A percentile compares a stretch with the other conserved stretches of the same genome.
Conservation (phyloP, 1,140 invertebrate genomes). For the Palaemon carinicauda region DNA sequence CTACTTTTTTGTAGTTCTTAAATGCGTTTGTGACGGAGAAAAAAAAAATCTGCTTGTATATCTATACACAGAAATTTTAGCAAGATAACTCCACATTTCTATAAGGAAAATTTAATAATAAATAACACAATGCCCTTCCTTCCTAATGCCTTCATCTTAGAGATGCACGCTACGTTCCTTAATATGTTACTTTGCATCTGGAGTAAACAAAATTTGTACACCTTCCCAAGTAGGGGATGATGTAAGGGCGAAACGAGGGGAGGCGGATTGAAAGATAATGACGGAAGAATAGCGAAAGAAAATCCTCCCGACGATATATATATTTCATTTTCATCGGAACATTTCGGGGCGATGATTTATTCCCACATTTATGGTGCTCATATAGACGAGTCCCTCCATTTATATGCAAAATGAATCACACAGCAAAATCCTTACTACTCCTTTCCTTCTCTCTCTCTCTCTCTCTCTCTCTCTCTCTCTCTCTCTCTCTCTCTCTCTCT, state of each 20-base stretch:
- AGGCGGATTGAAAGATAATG: neutral
- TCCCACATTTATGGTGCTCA: constrained; percentile 9
- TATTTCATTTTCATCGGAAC: constrained; percentile 34
- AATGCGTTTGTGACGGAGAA: too few relatives aligned
- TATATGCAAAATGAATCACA: constrained; percentile 39
- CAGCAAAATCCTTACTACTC: neutral
- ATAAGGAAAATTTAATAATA: too few relatives aligned
- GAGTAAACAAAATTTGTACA: neutral
- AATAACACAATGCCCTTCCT: too few relatives aligned
- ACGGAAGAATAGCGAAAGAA: neutral
- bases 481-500: neutral
- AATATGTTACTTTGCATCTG: too few relatives aligned
- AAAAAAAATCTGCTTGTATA: too few relatives aligned
- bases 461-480: neutral
- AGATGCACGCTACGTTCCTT: too few relatives aligned
- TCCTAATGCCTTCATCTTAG: too few relatives aligned
- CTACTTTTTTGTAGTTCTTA: too few relatives aligned
- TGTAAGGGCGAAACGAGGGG: neutral
- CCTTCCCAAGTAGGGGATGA: neutral
- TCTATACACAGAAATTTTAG: too few relatives aligned
- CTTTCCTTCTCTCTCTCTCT: neutral
- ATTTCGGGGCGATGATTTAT: constrained; percentile 29
- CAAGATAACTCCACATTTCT: too few relatives aligned
- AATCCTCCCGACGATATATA: neutral
- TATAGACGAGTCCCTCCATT: constrained; percentile 25